Evolutionary conservation across 2,888 invertebrate species (phyloP).

Genomic region (Stenolophus ochropezus): DNA sequence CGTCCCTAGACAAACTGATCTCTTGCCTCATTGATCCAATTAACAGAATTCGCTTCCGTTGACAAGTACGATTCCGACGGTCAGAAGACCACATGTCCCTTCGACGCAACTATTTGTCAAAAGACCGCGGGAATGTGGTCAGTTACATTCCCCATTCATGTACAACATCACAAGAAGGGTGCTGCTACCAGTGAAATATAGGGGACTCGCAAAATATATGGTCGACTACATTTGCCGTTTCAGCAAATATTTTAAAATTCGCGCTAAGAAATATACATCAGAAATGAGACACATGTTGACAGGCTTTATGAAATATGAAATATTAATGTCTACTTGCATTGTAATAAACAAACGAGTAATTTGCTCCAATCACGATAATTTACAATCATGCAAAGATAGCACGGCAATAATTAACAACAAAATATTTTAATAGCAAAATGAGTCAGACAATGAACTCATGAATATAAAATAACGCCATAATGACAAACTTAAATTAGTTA

Average conservation of each 20-base stretch:
- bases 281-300: neutral
- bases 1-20: neutral
- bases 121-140: constrained; percentile 6
- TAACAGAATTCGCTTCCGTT: neutral
- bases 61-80: neutral
- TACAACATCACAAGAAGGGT: neutral
- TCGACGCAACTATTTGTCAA: constrained; percentile 19
- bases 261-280: neutral
- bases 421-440: constrained; percentile 36
- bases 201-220: neutral
- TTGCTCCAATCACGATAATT: constrained; percentile 16
- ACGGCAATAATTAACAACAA: constrained; percentile 8
- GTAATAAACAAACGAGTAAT: constrained; percentile 17
- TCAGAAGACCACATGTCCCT: constrained; percentile 10
- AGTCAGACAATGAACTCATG: constrained; percentile 34
- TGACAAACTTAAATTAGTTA: constrained; percentile 48
- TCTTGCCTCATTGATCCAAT: constrained; percentile 17
- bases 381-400: constrained; percentile 28
- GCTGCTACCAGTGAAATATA: neutral
- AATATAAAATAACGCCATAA: constrained; percentile 24
- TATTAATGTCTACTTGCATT: neutral
- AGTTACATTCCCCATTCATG: neutral
- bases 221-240: neutral
- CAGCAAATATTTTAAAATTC: neutral
- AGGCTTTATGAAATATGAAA: neutral